phyloP scores from a whole-genome alignment of 2,888 invertebrate species.

The Heterodera filipjevi region DNA sequence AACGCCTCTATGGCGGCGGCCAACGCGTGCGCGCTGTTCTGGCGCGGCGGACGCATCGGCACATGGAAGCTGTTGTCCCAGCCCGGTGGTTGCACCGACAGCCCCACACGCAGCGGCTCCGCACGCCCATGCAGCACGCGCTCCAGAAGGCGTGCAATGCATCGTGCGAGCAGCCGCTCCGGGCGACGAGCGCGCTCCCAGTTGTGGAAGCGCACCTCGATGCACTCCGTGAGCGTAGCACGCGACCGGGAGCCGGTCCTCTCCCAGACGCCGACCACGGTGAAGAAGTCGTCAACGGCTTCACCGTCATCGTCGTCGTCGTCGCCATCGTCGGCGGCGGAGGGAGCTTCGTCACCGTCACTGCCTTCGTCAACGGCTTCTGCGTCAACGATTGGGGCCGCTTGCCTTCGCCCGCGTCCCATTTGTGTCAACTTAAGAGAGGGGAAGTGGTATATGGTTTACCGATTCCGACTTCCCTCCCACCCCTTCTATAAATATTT shows the following conservation, averaged over 20 bases:
- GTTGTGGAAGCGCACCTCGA: background rate
- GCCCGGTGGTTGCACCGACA: background rate
- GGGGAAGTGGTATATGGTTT: too few species aligned
- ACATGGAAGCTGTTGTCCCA: background rate
- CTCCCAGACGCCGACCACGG: background rate
- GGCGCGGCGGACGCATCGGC: background rate
- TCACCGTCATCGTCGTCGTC: background rate
- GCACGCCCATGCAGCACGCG: background rate
- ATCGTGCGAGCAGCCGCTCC: background rate
- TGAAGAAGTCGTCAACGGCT: background rate
- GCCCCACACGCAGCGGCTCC: background rate
- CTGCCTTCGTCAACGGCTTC: too few species aligned
- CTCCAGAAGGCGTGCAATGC: background rate
- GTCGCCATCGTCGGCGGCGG: too few species aligned
- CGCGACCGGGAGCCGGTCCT: background rate
- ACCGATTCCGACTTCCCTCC: too few species aligned
- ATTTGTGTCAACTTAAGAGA: too few species aligned
- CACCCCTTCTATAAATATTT: too few species aligned
- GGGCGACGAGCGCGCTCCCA: background rate
- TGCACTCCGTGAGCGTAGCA: background rate
- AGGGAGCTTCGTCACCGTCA: too few species aligned
- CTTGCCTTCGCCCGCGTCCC: too few species aligned
- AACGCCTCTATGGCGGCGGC: background rate
- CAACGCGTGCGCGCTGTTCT: constrained; percentile 1
- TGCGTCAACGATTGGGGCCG: too few species aligned